A percentile compares a stretch with the other conserved stretches of the same genome.
Evolutionary conservation across 2,888 invertebrate species (phyloP).

Genomic region (Cataglyphis cursor): DNA sequence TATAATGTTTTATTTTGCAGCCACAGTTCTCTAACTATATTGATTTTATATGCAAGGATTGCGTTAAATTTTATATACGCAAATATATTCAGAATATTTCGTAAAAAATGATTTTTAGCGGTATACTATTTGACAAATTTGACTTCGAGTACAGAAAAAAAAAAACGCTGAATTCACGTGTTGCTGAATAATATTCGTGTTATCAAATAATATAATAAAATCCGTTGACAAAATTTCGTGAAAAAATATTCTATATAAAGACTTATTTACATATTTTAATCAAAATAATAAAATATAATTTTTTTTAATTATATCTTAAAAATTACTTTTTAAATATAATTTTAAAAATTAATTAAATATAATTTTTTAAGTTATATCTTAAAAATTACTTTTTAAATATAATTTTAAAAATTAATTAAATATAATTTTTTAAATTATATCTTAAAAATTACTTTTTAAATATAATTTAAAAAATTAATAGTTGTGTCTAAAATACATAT

Average conservation of each 20-base stretch:
- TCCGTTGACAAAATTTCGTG: not conserved
- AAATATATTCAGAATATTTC: not conserved
- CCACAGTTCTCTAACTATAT: not conserved
- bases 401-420: not conserved
- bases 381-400: not conserved
- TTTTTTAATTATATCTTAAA: not conserved
- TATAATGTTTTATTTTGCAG: not conserved
- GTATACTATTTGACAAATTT: not conserved
- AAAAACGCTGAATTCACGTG: not conserved
- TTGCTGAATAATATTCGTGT: not conserved
- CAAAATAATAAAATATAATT: not conserved
- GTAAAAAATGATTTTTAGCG: not conserved
- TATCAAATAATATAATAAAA: not conserved
- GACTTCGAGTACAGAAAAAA: not conserved
- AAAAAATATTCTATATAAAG: not conserved
- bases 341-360: not conserved
- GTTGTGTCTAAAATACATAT: not conserved
- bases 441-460: not conserved
- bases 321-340: not conserved
- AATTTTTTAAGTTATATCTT: not conserved
- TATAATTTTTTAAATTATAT: not conserved
- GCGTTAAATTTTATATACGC: not conserved
- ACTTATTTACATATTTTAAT: not conserved
- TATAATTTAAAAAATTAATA: not conserved
- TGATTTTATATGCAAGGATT: not conserved